These are phyloP conservation scores for Drosophila rhopaloa DNA, from an alignment of 1,140 invertebrate genomes.

Conservation along the genomic window DNA sequence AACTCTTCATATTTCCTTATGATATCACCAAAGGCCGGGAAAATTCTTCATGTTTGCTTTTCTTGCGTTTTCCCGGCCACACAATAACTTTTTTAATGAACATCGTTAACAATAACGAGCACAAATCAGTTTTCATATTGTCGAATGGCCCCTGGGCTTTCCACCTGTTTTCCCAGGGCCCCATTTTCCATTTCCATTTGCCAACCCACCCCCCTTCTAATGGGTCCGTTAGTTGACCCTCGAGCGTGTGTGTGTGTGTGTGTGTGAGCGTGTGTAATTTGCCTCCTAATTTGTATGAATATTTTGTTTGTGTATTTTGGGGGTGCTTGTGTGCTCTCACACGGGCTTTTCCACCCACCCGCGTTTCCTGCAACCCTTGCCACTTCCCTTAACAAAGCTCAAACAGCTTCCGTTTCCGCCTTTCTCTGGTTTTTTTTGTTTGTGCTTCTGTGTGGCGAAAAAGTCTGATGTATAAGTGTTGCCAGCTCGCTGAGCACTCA, in stretches of 20 bases:
- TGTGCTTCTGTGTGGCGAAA: background rate
- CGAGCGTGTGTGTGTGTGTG: conserved; percentile 13
- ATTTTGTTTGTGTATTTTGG: conserved; percentile 44
- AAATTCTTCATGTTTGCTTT: conserved; percentile 23
- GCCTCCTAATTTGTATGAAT: conserved; percentile 71
- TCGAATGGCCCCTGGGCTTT: conserved; percentile 23
- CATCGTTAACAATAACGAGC: conserved; percentile 51
- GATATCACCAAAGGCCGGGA: conserved; percentile 10
- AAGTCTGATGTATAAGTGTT: conserved; percentile 47
- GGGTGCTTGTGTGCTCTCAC: conserved; percentile 36
- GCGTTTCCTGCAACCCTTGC: conserved; percentile 23
- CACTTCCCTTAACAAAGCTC: conserved; percentile 51
- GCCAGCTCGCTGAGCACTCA: conserved; percentile 67
- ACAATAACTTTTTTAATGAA: conserved; percentile 56
- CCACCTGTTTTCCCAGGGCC: conserved; percentile 5
- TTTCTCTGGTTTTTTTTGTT: conserved; percentile 21
- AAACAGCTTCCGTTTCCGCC: conserved; percentile 78
- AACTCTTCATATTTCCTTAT: conserved; percentile 41
- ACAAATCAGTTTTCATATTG: conserved; percentile 53
- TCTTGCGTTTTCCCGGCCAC: conserved; percentile 10
- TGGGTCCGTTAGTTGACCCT: conserved; percentile 54
- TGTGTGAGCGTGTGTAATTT: conserved; percentile 41
- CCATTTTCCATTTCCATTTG: conserved; percentile 26
- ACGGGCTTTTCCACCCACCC: conserved; percentile 11
- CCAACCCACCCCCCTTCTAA: conserved; percentile 12